phyloP scores from a whole-genome alignment of 2,113 vertebrate genomes.

The Pungitius pungitius region DNA sequence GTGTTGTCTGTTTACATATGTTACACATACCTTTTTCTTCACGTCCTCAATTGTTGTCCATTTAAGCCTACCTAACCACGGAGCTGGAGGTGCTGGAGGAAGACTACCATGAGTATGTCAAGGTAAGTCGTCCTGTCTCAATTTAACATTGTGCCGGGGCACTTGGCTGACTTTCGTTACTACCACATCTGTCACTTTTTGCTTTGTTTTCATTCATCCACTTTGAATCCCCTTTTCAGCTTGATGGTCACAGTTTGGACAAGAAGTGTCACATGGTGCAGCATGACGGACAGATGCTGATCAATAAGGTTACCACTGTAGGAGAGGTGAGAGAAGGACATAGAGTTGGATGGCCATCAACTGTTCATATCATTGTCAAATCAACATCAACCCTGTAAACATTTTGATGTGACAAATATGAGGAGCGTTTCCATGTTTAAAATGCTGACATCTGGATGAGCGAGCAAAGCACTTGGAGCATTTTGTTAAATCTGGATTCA shows the following conservation, averaged over 20 bases:
- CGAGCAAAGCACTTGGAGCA: not conserved
- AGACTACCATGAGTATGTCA: slow-evolving; percentile 83
- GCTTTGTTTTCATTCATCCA: not conserved
- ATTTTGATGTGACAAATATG: not conserved
- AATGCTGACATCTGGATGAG: not conserved
- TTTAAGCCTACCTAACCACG: slow-evolving; percentile 79
- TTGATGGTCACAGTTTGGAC: slow-evolving; percentile 76
- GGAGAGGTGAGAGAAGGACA: slow-evolving; percentile 81
- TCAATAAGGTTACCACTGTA: slow-evolving; percentile 78
- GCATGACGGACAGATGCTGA: slow-evolving; percentile 72
- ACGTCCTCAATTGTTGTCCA: not conserved
- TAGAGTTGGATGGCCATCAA: not conserved
- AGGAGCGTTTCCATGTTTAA: not conserved
- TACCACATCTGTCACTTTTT: not conserved
- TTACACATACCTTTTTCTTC: not conserved
- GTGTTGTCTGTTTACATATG: not conserved
- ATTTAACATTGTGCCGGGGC: too few species aligned
- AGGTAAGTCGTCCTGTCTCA: slow-evolving; percentile 71
- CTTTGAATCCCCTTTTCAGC: slow-evolving; percentile 66
- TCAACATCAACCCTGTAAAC: not conserved
- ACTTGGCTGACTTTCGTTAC: not conserved
- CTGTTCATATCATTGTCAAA: too few species aligned
- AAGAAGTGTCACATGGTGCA: slow-evolving; percentile 80
- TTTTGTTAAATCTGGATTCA: not conserved
- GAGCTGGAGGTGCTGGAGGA: slow-evolving; percentile 84